Conservation (phyloP, 1,140 invertebrate genomes). For the Lamellibrachia luymesi region DNA sequence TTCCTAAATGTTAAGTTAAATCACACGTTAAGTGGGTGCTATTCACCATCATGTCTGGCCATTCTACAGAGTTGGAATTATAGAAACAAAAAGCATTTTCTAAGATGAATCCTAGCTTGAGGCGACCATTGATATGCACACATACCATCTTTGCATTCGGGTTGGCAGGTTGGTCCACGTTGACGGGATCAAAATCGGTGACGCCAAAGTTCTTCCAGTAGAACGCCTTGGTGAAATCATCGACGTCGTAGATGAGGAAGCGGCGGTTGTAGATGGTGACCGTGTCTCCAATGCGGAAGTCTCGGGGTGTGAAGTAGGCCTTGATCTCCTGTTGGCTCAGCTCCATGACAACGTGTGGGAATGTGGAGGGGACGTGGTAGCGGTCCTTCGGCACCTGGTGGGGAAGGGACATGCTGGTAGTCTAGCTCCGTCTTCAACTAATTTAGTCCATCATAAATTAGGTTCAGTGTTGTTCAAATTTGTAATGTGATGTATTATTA, state of each 20-base stretch:
- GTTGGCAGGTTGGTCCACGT: constrained; percentile 18
- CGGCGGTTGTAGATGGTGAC: constrained; percentile 74
- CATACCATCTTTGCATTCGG: constrained; percentile 16
- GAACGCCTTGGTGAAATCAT: constrained; percentile 72
- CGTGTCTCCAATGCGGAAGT: constrained; percentile 71
- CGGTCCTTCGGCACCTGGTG: constrained; percentile 68
- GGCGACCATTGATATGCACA: not conserved
- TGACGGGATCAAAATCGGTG: constrained; percentile 46
- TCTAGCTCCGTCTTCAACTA: not conserved
- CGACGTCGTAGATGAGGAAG: constrained; percentile 74
- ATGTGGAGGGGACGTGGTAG: constrained; percentile 64
- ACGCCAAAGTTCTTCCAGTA: constrained; percentile 65
- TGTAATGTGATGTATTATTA: too few species aligned
- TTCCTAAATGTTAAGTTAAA: too few species aligned
- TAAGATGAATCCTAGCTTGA: not conserved
- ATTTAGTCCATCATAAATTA: too few species aligned
- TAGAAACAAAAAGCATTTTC: not conserved
- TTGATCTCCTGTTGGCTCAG: constrained; percentile 54
- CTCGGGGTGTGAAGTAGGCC: constrained; percentile 70
- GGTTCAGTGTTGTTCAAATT: too few species aligned
- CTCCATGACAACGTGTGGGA: constrained; percentile 57
- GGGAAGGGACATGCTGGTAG: not conserved
- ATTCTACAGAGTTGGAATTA: not conserved
- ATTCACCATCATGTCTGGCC: too few species aligned
- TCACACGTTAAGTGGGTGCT: too few species aligned